Evolutionary conservation across 37 sponge, comb jelly and placozoan species (phyloP).

Genomic region (Halisarca cf. caerulea): DNA sequence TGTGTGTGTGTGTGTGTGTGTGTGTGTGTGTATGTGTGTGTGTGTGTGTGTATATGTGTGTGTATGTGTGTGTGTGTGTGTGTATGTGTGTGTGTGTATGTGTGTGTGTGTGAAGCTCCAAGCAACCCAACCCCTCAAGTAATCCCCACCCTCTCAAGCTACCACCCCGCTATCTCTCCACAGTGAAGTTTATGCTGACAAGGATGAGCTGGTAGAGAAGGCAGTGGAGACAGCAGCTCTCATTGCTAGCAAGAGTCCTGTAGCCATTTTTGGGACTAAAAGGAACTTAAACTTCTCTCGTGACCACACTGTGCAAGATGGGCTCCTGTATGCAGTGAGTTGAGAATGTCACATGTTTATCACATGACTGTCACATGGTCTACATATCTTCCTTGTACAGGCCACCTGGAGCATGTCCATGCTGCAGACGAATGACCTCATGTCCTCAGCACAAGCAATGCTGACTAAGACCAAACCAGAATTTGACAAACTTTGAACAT

Average conservation of each 20-base stretch:
- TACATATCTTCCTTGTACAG: conserved; percentile 17
- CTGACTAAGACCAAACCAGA: conserved; percentile 70
- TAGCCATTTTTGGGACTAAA: conserved; percentile 91
- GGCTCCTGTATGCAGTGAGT: conserved; percentile 73
- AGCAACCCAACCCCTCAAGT: neutral
- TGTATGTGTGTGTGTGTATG: no score
- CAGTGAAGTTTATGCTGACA: conserved; percentile 54
- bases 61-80: no score
- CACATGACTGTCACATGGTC: neutral
- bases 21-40: no score
- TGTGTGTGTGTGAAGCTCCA: neutral
- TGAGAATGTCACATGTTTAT: neutral
- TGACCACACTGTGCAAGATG: conserved; percentile 85
- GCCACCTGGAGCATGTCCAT: conserved; percentile 83
- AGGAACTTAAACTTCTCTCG: conserved; percentile 86
- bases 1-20: no score
- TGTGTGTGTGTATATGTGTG: no score
- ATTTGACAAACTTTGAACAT: conserved; percentile 82
- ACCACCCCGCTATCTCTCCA: neutral
- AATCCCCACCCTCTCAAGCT: neutral
- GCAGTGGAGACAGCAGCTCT: conserved; percentile 65
- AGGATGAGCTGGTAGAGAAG: conserved; percentile 49
- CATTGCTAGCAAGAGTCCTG: conserved; percentile 94
- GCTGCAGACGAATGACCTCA: conserved; percentile 85
- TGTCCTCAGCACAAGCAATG: conserved; percentile 60